Conservation (phyloP, 2,888 invertebrate genomes). For the Philereme transversata region DNA sequence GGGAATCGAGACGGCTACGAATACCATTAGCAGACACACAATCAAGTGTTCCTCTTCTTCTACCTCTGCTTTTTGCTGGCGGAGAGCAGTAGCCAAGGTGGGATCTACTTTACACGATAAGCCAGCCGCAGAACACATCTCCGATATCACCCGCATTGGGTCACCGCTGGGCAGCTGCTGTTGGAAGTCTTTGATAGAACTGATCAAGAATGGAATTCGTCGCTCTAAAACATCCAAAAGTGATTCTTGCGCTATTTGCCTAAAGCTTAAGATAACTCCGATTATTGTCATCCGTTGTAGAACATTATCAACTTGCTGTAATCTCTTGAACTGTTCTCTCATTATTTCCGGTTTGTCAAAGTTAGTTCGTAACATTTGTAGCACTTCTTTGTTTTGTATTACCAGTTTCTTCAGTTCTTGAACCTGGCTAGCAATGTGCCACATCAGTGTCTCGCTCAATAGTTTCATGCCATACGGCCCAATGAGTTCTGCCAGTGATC, state of each 20-base stretch:
- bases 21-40: conserved; percentile 98
- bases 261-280: conserved; percentile 98
- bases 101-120: conserved; percentile 97
- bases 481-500: conserved; percentile 97
- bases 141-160: conserved; percentile 95
- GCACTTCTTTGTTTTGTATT: conserved; percentile 95
- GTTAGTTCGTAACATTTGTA: conserved; percentile 95
- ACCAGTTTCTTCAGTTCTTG: conserved; percentile 97
- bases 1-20: conserved; percentile 98
- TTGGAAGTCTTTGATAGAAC: conserved; percentile 97
- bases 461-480: conserved; percentile 99
- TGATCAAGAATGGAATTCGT: conserved; percentile 97
- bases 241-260: conserved; percentile 96
- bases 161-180: conserved; percentile 96
- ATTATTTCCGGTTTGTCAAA: conserved; percentile 99
- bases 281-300: conserved; percentile 98
- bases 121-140: conserved; percentile 99
- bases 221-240: conserved; percentile 96
- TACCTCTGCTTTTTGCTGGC: conserved; percentile 93
- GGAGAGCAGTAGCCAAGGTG: conserved; percentile 94
- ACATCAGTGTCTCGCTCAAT: conserved; percentile 97
- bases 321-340: conserved; percentile 96
- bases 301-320: conserved; percentile 97
- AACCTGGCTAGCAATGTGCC: conserved; percentile 99
- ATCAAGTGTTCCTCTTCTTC: conserved; percentile 97